Conservation (phyloP, 2,888 invertebrate genomes). For the Barypeithes pellucidus region DNA sequence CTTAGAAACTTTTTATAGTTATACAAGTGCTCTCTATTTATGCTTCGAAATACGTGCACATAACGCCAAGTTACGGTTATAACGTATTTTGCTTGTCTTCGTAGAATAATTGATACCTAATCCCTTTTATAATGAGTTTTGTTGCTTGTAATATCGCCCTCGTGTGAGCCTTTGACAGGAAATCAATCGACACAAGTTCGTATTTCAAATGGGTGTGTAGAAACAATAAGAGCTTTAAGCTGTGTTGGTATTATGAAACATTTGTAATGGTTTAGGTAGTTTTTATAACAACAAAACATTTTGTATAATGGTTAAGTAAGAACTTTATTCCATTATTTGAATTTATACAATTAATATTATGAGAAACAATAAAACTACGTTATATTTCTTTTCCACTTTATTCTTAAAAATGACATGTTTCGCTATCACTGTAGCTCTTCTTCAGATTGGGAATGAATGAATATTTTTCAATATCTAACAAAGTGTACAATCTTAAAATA, state of each 20-base stretch:
- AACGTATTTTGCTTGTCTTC: constrained; percentile 28
- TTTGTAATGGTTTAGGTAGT: too few species aligned
- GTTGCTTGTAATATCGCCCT: constrained; percentile 44
- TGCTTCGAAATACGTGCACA: constrained; percentile 1
- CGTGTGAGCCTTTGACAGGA: constrained; percentile 38
- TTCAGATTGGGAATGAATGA: too few species aligned
- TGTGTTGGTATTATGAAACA: constrained; percentile 12
- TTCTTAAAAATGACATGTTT: too few species aligned
- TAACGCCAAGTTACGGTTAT: constrained; percentile 1
- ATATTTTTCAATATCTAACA: too few species aligned
- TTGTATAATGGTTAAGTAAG: too few species aligned
- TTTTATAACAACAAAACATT: too few species aligned
- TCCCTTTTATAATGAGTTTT: constrained; percentile 49
- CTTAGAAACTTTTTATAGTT: not conserved
- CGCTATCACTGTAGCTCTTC: too few species aligned
- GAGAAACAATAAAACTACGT: too few species aligned
- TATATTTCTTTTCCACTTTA: too few species aligned
- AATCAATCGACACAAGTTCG: constrained; percentile 39
- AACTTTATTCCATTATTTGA: too few species aligned
- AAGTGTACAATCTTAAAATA: too few species aligned
- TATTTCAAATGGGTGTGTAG: constrained; percentile 39
- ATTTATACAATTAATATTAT: too few species aligned
- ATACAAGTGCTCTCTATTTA: constrained; percentile 1
- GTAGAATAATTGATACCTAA: constrained; percentile 49
- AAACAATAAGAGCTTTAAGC: constrained; percentile 21